Base-by-base conservation (phyloP, 2,113 vertebrate genomes). In the Parotia lawesii region DNA sequence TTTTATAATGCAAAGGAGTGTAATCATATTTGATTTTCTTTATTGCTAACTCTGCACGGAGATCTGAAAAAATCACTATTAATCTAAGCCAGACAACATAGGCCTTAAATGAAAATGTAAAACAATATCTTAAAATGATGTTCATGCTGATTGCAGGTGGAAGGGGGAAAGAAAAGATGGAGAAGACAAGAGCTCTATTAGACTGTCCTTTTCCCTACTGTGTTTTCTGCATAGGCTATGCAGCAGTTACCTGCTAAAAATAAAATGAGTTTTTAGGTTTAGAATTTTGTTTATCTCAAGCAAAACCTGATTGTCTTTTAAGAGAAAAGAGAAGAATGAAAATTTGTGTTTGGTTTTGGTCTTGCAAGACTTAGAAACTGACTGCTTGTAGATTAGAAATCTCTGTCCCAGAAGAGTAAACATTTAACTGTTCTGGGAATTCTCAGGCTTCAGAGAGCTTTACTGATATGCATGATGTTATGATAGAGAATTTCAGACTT, bases 1-100 rank as follows among this genome's bases (percentile, higher is more conserved):
- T 83, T 62, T 92, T 37, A 40, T n/a, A 67, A 75, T 66, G 71
- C 91, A 92, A 93, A 89, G 72, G 82, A 94, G 35, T 48, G 78
- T 72, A 95, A 91, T 91, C 60, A 62, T 31, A 42, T 88, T 77
- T 90, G 85, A 61, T 84, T 90, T 94, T 83, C 35, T 77, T 91
- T 88, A 90, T 75, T 91, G 83, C 23, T 76, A 94, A 75, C 33
- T n/a, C 54, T 66, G 50, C 64, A 48, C 62, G 80, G 40, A 64
- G 57, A 70, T 69, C 27, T 80, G 72, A 75, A 91, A 85, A 81
- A 92, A 70, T n/a, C 71, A 38, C 15, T 80, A 70, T 93, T 92
- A 74, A 84, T 84, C 78, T 83, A 87, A 94, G 60, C 33, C 62
- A 89, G 71, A 69, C 23, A 89, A 89, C 35, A 35, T 15, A 78